Base-by-base conservation (phyloP, 1,140 invertebrate species). In the Goniozus legneri region DNA sequence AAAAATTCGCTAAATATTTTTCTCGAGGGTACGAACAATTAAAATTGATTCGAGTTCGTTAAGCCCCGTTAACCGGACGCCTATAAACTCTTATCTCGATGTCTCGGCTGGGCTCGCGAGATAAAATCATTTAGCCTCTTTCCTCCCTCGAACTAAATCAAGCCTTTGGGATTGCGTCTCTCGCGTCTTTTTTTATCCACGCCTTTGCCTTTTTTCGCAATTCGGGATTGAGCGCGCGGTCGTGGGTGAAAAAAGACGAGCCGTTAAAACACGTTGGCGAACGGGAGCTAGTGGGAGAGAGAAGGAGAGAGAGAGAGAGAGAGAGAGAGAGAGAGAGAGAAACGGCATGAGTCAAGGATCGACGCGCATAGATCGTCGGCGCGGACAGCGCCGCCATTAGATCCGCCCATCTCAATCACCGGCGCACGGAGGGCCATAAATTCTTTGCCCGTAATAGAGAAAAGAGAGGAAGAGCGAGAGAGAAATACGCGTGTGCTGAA, bases 361-460 rank as follows among this genome's bases (percentile, higher is more conserved):
- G 41, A 32, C 31, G 50, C 42, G 57, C 58, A 67, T 64, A 68
- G 60, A 67, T 65, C 55, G 47, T 56, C 54, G 41, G 54, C 50
- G 60, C 52, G 51, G 64, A 66, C 64, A 66, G 60, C 54, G 45
- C 36, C 42, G 53, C 66, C 63, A 69, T 70, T 67, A 64, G 60
- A 63, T 65, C 60, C 65, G 60, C 61, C 63, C 64, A 64, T 65
- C 67, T 67, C 67, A 64, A 69, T 70, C 67, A 69, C 61, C 57
- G 57, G 50, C 51, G 59, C 54, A 54, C 54, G 47, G 55, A 56
- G 48, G 55, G 54, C 64, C 66, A 60, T 70, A 69, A 70, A 68
- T 70, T 64, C 56, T 62, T 54, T 43, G 43, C 14, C 50, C 38
- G 60, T 62, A 62, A 62, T 58, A 58, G 57, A 60, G 58, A 59